Percentiles rank a stretch among this genome's conserved stretches.
phyloP scores from a whole-genome alignment of 2,888 invertebrate species.

The Helicoverpa assulta region DNA sequence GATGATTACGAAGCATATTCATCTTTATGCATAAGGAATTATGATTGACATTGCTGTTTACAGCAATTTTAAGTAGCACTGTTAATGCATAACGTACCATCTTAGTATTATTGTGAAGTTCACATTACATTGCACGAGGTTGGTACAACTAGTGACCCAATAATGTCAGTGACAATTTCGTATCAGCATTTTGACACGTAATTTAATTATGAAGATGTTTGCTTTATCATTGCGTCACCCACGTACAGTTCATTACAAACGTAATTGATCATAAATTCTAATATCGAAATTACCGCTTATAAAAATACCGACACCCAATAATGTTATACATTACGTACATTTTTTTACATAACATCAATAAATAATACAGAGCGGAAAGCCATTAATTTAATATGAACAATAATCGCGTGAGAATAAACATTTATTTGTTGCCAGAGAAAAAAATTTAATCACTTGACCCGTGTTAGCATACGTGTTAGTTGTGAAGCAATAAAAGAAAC shows the following conservation, averaged over 20 bases:
- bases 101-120: constrained; percentile 69
- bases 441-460: constrained; percentile 82
- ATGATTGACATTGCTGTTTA: constrained; percentile 31
- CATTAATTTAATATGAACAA: constrained; percentile 80
- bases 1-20: constrained; percentile 62
- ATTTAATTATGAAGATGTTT: constrained; percentile 73
- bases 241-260: constrained; percentile 46
- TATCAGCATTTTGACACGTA: constrained; percentile 79
- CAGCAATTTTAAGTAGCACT: constrained; percentile 16
- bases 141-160: constrained; percentile 77
- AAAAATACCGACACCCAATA: constrained; percentile 51
- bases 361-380: constrained; percentile 73
- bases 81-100: constrained; percentile 51
- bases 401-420: constrained; percentile 87
- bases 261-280: constrained; percentile 52
- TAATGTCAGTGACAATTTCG: constrained; percentile 72
- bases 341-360: constrained; percentile 73
- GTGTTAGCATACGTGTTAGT: constrained; percentile 84
- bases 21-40: constrained; percentile 13
- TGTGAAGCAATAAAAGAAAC: constrained; percentile 88
- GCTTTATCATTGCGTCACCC: constrained; percentile 70
- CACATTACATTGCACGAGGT: constrained; percentile 74
- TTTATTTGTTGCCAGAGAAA: constrained; percentile 80
- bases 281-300: constrained; percentile 50
- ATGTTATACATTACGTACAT: constrained; percentile 62